Evolutionary conservation across 2,113 vertebrate species (phyloP), one percentile per base, ranked within the genome.

Genomic region (Amazona guildingii): DNA sequence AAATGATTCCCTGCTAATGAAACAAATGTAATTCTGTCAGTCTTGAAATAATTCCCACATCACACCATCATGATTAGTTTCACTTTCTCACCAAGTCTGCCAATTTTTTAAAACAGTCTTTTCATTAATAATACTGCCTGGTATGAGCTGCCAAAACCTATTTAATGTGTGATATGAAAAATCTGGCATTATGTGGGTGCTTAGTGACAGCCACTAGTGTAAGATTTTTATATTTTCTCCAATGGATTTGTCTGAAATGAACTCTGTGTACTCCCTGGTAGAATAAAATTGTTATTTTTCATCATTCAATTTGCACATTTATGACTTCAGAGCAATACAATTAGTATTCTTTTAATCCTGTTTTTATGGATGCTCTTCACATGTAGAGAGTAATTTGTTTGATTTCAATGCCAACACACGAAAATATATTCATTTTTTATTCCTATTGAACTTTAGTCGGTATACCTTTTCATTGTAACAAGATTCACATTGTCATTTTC

Each of bases 51-150:
- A 91, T 92, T 95, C 62, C 46, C 37, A 52, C 20, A 93, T 79
- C 49, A 94, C 33, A 89, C 41, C 39, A 55, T 88, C 89, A 92
- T 86, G 49, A 86, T 95, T 83, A 74, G 67, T 89, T 96, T 93
- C 52, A 75, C 27, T 95, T 93, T 92, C 72, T 70, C 59, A 89
- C 18, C 5, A 28, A 66, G 28, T 33, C 39, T 97, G 94, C 93
- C 94, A 96, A 79, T 70, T 96, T 91, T 95, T 86, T 62, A 83
- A 93, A 94, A 49, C 41, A 74, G 35, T 77, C 9, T 92, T 95
- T 89, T 96, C 83, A 91, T 93, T 95, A 89, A 89, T 94, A 94
- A 85, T 66, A n/a, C 37, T 91, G 68, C 80, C 35, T 79, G 51
- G 67, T 75, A 57, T 24, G 35, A 94, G 63, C 46, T 93, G 74